Evolutionary conservation across 2,113 vertebrate species (phyloP), one percentile per base, ranked within the genome.

Genomic region (Hippopotamus amphibius): DNA sequence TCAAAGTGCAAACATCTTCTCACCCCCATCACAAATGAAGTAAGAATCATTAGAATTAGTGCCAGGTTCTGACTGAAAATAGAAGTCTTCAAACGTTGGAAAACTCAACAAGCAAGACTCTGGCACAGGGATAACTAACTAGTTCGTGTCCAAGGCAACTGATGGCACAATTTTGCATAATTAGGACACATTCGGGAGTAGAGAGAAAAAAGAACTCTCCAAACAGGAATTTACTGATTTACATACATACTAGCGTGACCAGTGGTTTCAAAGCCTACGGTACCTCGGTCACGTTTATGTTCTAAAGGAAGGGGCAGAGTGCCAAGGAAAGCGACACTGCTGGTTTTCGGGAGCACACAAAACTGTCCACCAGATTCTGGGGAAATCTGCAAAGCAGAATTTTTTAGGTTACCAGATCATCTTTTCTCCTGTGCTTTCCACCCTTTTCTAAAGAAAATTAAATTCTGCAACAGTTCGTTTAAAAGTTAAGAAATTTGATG

Each of bases 401-500:
- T 69, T 93, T 91, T 77, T 77, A 88, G 22, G 33, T 94, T 74
- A 77, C 48, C 77, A 69, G 88, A 55, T 90, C 59, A 66, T 82
- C 24, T 80, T 97, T 86, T 69, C 37, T 76, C 74, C 43, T 83
- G 24, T 26, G 55, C 24, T 93, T 88, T 43, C 37, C 63, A 86
- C 33, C 19, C 76, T 97, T 95, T 97, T 76, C 46, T 53, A 88
- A 76, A 81, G 77, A 95, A 95, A 97, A 88, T 95, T 84, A 66
- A 96, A 94, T 88, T 94, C 66, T 79, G 66, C 11, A 85, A 41
- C n/a, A 48, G 28, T 72, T 97, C 37, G 63, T 88, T 97, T 59
- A 82, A 90, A 96, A 94, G n/a, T 94, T 41, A 69, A 74, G 93
- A 94, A 90, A 95, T 91, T 30, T 68, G 59, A 96, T 97, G 72